Evolutionary conservation across 2,888 invertebrate species (phyloP).

Genomic region (Pseudococcus jackbeardsleyi): DNA sequence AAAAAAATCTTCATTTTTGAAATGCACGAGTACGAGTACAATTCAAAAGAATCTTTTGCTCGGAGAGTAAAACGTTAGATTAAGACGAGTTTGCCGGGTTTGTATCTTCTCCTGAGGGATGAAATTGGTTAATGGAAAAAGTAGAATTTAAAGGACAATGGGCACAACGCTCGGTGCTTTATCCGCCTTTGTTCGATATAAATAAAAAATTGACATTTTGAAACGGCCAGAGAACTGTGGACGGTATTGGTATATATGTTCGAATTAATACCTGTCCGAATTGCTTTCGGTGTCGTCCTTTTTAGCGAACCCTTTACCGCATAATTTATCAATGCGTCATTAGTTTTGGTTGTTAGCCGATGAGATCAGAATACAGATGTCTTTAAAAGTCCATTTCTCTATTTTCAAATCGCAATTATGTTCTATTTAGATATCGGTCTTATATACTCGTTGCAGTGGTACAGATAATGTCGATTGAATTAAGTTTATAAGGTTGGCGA

Average conservation of each 20-base stretch:
- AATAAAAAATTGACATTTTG: conserved; percentile 51
- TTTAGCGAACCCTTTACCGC: conserved; percentile 30
- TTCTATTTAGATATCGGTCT: conserved; percentile 14
- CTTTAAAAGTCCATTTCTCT: conserved; percentile 43
- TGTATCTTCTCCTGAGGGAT: background rate
- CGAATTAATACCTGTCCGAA: conserved; percentile 49
- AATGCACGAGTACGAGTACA: background rate
- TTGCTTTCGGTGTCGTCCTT: conserved; percentile 25
- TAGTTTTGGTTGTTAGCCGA: conserved; percentile 28
- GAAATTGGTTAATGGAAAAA: conserved; percentile 26
- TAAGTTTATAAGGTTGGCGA: background rate
- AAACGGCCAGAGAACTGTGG: background rate
- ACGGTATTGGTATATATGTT: conserved; percentile 33
- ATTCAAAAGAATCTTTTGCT: background rate
- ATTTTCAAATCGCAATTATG: conserved; percentile 45
- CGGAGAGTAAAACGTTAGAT: background rate
- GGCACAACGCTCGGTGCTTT: background rate
- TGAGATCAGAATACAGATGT: conserved; percentile 55
- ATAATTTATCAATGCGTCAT: conserved; percentile 52
- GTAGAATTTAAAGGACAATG: conserved; percentile 17
- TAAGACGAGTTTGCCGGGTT: background rate
- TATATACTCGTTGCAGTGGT: background rate
- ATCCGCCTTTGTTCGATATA: conserved; percentile 40
- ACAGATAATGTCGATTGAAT: background rate
- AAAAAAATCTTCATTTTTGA: background rate